These are phyloP conservation scores for Diabrotica virgifera DNA, from an alignment of 1,140 invertebrate species.

Conservation along the genomic window DNA sequence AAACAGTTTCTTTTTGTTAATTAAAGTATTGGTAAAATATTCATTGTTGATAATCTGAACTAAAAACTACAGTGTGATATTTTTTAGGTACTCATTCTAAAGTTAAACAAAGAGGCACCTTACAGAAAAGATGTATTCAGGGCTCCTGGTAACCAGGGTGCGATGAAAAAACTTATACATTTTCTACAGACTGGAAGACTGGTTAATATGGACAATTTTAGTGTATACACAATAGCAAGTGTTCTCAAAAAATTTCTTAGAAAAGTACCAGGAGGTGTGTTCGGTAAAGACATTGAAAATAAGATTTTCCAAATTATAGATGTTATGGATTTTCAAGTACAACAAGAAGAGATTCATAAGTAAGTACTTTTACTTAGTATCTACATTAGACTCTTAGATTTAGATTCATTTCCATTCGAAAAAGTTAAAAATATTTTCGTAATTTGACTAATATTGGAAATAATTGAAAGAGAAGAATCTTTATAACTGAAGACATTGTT, in stretches of 20 bases:
- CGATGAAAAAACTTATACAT: conserved; percentile 95
- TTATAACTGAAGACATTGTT: too few relatives aligned
- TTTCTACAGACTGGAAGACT: conserved; percentile 91
- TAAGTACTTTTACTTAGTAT: conserved; percentile 50
- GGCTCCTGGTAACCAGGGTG: conserved; percentile 89
- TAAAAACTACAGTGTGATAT: neutral
- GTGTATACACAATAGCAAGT: conserved; percentile 96
- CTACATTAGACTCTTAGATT: too few relatives aligned
- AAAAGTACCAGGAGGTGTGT: conserved; percentile 95
- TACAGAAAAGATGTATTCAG: conserved; percentile 90
- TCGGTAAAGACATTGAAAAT: conserved; percentile 86
- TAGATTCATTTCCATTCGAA: too few relatives aligned
- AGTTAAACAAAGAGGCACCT: conserved; percentile 92
- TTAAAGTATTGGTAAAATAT: neutral
- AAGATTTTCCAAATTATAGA: conserved; percentile 86
- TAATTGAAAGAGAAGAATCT: too few relatives aligned
- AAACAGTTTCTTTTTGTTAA: too few relatives aligned
- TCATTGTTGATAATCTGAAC: neutral
- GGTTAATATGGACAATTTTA: conserved; percentile 97
- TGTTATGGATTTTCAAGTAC: conserved; percentile 71
- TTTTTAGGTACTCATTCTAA: conserved; percentile 81
- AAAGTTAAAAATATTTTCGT: too few relatives aligned
- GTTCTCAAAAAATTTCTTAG: conserved; percentile 97
- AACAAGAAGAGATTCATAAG: conserved; percentile 90
- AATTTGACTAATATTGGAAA: too few relatives aligned